Conservation (phyloP, 2,888 invertebrate species). For the Cancer borealis region DNA sequence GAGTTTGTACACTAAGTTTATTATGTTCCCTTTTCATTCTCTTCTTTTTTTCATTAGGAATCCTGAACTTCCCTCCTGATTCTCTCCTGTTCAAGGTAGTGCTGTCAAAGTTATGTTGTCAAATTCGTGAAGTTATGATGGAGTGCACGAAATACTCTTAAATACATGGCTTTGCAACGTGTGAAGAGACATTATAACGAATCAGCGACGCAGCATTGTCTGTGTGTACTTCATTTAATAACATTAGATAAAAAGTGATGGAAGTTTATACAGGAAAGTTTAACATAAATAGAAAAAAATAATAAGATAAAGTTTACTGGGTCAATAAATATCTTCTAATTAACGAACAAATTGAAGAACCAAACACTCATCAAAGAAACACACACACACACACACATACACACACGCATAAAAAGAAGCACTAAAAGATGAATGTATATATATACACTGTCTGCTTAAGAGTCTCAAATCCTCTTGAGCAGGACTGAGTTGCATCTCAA, state of each 20-base stretch:
- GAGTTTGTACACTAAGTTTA: background rate
- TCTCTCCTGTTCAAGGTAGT: background rate
- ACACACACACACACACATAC: background rate
- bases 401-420: background rate
- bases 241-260: background rate
- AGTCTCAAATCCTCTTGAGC: background rate
- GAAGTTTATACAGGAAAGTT: background rate
- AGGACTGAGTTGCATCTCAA: background rate
- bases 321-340: background rate
- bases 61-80: background rate
- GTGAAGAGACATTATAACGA: background rate
- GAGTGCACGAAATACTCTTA: background rate
- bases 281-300: background rate
- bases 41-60: background rate
- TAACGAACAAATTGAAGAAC: background rate
- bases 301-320: background rate
- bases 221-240: background rate
- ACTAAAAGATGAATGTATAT: slow-evolving; percentile 8
- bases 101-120: background rate
- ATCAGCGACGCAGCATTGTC: background rate
- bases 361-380: background rate
- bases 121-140: no score
- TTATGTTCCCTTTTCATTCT: background rate
- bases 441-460: background rate
- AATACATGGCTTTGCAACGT: background rate